A percentile compares a stretch with the other conserved stretches of the same genome.
Conservation (phyloP, 2,888 invertebrate genomes). For the Tuta absoluta region DNA sequence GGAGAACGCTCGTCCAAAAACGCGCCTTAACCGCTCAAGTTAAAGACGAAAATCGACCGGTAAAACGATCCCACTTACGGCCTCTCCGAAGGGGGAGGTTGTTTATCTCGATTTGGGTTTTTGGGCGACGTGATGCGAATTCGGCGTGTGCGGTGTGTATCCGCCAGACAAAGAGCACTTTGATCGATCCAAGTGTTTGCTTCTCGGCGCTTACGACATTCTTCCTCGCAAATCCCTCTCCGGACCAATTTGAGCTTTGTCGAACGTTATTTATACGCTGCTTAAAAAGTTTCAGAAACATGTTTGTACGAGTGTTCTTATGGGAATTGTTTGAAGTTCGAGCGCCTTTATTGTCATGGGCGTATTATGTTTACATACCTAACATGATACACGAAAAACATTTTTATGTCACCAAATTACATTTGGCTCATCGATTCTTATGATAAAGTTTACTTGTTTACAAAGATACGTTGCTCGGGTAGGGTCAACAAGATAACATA, state of each 20-base stretch:
- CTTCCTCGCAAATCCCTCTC: conserved; percentile 39
- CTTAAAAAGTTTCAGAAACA: conserved; percentile 73
- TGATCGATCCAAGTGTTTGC: conserved; percentile 69
- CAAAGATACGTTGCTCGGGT: conserved; percentile 31
- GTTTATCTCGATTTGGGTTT: conserved; percentile 81
- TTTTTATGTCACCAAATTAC: conserved; percentile 27
- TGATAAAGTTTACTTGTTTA: conserved; percentile 22
- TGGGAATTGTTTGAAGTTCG: conserved; percentile 67
- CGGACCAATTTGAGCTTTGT: conserved; percentile 70
- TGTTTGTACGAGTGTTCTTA: conserved; percentile 68
- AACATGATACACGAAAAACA: conserved; percentile 26
- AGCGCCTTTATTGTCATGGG: conserved; percentile 58
- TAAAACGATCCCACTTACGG: conserved; percentile 75
- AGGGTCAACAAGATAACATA: conserved; percentile 15
- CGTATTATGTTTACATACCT: conserved; percentile 34
- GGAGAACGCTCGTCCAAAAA: conserved; percentile 64
- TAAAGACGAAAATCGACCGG: conserved; percentile 78
- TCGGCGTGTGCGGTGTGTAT: conserved; percentile 77
- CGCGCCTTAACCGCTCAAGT: conserved; percentile 69
- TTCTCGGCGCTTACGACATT: conserved; percentile 61
- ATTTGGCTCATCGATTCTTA: conserved; percentile 17
- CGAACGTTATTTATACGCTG: conserved; percentile 75
- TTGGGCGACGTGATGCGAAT: conserved; percentile 80
- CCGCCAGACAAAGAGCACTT: conserved; percentile 74
- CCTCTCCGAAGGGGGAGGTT: conserved; percentile 73